A percentile compares a stretch with the other conserved stretches of the same genome.
Conservation (phyloP, 2,888 invertebrate species). For the Fragum fragum region DNA sequence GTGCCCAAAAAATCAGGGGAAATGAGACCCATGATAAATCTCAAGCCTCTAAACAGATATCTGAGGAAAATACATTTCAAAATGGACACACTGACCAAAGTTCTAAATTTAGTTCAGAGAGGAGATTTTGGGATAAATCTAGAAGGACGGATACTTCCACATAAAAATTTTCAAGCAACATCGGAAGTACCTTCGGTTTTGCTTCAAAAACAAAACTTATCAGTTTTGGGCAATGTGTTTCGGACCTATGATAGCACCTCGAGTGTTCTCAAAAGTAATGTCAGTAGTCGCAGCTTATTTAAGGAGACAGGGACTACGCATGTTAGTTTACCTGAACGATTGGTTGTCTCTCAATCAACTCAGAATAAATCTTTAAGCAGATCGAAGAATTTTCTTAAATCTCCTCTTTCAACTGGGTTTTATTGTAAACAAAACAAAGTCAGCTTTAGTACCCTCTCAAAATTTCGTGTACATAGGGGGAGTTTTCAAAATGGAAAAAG, state of each 20-base stretch:
- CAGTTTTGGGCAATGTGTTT: slow-evolving; percentile 36
- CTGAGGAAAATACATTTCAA: slow-evolving; percentile 28
- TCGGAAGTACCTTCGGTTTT: slow-evolving; percentile 24
- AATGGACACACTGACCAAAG: slow-evolving; percentile 19
- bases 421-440: slow-evolving; percentile 55
- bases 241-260: slow-evolving; percentile 28
- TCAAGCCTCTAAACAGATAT: slow-evolving; percentile 17
- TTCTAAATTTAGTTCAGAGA: slow-evolving; percentile 21
- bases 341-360: slow-evolving; percentile 44
- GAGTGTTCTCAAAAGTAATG: slow-evolving; percentile 35
- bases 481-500: slow-evolving; percentile 31
- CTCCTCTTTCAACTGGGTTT: slow-evolving; percentile 57
- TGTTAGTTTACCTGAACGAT: slow-evolving; percentile 49
- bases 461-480: slow-evolving; percentile 8
- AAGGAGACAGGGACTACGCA: slow-evolving; percentile 26
- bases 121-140: slow-evolving; percentile 17
- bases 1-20: slow-evolving; percentile 21
- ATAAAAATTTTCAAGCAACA: slow-evolving; percentile 11
- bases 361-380: slow-evolving; percentile 29
- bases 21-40: slow-evolving; percentile 23
- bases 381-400: slow-evolving; percentile 39
- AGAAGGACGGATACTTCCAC: slow-evolving; percentile 19
- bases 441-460: slow-evolving; percentile 11
- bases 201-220: background rate
- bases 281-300: slow-evolving; percentile 39